Evolutionary conservation across 2,113 vertebrate species (phyloP), one percentile per base, ranked within the genome.

Genomic region (Limanda limanda): DNA sequence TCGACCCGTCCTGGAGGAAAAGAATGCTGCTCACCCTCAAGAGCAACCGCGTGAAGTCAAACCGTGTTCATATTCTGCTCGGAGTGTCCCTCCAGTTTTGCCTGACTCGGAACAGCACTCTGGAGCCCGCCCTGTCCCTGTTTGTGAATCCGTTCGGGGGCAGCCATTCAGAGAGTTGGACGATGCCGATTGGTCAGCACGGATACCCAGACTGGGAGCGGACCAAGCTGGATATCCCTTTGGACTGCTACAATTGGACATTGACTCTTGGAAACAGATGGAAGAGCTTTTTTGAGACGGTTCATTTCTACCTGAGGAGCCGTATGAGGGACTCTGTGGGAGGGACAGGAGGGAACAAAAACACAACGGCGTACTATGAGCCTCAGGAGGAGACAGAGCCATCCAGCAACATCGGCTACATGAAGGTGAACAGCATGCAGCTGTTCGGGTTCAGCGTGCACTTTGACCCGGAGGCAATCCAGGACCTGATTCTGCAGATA

Each of bases 111-210:
- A 99, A 99, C 93, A 99, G 97, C 92, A 98, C 96, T 1, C 81
- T 98, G 88, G 98, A 99, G 89, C 98, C 97, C 0, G 95, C 95
- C 8, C 94, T 99, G 93, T 97, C 98, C 11, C 93, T 99, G 85
- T 99, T 98, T 0, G 97, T 99, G 64, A 99, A 99, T 84, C 98
- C 98, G 0, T 99, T 99, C 0, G 98, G 98, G 65, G 98, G 98
- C 27, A 99, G 98, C 90, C 98, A 99, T 76, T 98, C 98, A 0
- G 98, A 99, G 92, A 99, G 98, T 93, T 99, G 98, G 98, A 96
- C 96, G 78, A 95, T 99, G 96, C 98, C 98, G 0, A 88, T 98
- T 59, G 96, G 94, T 0, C 97, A 99, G 87, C 95, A 95, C n/a
- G 91, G 83, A 83, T 99, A 97, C 80, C 97, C 98, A 0, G 94